Base-by-base conservation (phyloP, 53 echinoderm and acorn worm genomes). In the Stichopus horrens region DNA sequence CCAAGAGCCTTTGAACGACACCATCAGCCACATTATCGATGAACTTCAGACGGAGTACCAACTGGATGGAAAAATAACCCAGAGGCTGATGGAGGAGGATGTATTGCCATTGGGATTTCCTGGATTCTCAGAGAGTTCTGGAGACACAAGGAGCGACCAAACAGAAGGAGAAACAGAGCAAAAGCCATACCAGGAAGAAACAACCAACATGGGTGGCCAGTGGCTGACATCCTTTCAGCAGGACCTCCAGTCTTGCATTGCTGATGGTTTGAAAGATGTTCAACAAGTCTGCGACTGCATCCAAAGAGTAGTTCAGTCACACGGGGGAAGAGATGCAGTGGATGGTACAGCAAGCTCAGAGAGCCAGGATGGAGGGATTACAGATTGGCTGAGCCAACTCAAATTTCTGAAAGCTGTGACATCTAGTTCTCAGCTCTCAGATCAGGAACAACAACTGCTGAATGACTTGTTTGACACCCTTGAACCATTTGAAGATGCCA, bases 401-500 rank as follows among this genome's bases (percentile, higher is more conserved):
- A 87, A 87, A 54, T 87, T 74, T 13, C 87, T 87, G 5, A 87
- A 87, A 58, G 56, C 21, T 6, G 75, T 57, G 10, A 37, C 74
- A 8, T 52, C 55, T 21, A 83, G 21, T 55, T 56, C 87, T 9
- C 52, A 66, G 18, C 58, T 58, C 23, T 85, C 85, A 21, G 85
- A 85, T 9, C 52, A 52, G 19, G 90, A 90, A 14, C 19, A 19
- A 57, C 23, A 23, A 7, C 21, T 90, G 8, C 58, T 90, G 7
- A 53, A 54, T 8, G 90, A 90, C 37, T 74, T 90, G 14, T 74
- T 83, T 19, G 90, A 90, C 51, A 78, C 78, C 23, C 60, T 90
- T 0, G 90, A 90, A 53, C 90, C 90, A 55, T 90, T 90, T 75
- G 90, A 90, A 75, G 90, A 90, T 57, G 90, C 90, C 51, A 90